Conservation (phyloP, 2,113 vertebrate species). For the Hypanus sabinus region DNA sequence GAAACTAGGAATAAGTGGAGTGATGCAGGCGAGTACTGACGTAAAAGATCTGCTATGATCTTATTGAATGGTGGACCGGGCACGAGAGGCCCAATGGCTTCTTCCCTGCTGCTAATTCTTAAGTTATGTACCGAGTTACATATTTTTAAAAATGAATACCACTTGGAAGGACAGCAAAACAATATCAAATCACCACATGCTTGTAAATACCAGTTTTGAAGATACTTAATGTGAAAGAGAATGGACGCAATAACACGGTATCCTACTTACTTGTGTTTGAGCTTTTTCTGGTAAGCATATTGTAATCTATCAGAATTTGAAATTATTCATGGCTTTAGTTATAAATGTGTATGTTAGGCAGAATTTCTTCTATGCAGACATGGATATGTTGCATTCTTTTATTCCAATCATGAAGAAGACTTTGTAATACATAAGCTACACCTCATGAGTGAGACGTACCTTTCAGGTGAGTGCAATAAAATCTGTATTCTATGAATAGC, state of each 20-base stretch:
- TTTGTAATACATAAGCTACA: neutral
- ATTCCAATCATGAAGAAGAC: slow-evolving; percentile 15
- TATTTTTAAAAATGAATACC: neutral
- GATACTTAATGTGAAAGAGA: neutral
- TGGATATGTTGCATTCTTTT: neutral
- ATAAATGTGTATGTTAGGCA: neutral
- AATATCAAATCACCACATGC: neutral
- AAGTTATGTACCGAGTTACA: no score
- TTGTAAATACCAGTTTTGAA: neutral
- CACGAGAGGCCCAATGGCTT: no score
- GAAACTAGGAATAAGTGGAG: no score
- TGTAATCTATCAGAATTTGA: slow-evolving; percentile 3
- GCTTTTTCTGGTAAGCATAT: neutral
- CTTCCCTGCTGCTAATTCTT: no score
- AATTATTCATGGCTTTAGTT: neutral
- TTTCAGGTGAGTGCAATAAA: slow-evolving; percentile 20
- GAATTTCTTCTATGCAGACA: neutral
- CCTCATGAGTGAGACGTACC: slow-evolving; percentile 12
- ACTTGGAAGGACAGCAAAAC: neutral
- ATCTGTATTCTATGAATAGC: slow-evolving; percentile 12
- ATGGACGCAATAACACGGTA: neutral
- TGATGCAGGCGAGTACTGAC: no score
- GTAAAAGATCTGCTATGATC: no score
- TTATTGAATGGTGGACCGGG: no score
- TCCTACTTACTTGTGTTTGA: neutral